These are phyloP conservation scores for Characodon lateralis DNA, from an alignment of 2,797 vertebrate species.

Conservation along the genomic window DNA sequence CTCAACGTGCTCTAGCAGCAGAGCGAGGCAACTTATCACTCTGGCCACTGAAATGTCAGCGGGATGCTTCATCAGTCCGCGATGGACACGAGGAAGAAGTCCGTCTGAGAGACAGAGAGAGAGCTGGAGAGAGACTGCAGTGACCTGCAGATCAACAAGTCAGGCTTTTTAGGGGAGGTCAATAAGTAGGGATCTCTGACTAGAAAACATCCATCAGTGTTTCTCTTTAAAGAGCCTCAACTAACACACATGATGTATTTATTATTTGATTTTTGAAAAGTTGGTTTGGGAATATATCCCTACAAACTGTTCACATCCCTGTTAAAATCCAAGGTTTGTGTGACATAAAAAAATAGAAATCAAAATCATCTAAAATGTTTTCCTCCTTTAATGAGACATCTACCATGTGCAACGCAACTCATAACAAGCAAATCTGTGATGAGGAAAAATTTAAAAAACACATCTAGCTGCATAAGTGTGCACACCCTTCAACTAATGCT, in stretches of 20 bases:
- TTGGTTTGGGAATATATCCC: too few relatives aligned
- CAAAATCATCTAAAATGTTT: too few relatives aligned
- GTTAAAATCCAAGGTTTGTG: too few relatives aligned
- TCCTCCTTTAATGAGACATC: too few relatives aligned
- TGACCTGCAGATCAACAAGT: constrained; percentile 42
- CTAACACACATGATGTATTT: constrained; percentile 7
- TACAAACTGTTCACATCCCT: too few relatives aligned
- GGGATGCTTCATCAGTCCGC: constrained; percentile 39
- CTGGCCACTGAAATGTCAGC: constrained; percentile 59
- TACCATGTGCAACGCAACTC: too few relatives aligned
- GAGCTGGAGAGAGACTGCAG: constrained; percentile 30
- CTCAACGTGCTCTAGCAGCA: constrained; percentile 22
- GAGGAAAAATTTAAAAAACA: too few relatives aligned
- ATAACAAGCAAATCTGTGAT: too few relatives aligned
- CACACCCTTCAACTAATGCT: too few relatives aligned
- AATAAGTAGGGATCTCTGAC: constrained; percentile 3
- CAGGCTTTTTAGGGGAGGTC: constrained; percentile 13
- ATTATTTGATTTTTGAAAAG: neutral
- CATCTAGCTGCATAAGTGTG: too few relatives aligned
- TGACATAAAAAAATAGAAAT: too few relatives aligned
- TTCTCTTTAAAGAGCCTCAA: constrained; percentile 3
- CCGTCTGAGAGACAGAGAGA: constrained; percentile 40
- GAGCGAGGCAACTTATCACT: constrained; percentile 39
- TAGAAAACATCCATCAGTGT: neutral
- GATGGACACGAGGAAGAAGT: constrained; percentile 44